A percentile compares a stretch with the other conserved stretches of the same genome.
These are phyloP conservation scores for Labia minor DNA, from an alignment of 2,888 invertebrate species.

Conservation along the genomic window DNA sequence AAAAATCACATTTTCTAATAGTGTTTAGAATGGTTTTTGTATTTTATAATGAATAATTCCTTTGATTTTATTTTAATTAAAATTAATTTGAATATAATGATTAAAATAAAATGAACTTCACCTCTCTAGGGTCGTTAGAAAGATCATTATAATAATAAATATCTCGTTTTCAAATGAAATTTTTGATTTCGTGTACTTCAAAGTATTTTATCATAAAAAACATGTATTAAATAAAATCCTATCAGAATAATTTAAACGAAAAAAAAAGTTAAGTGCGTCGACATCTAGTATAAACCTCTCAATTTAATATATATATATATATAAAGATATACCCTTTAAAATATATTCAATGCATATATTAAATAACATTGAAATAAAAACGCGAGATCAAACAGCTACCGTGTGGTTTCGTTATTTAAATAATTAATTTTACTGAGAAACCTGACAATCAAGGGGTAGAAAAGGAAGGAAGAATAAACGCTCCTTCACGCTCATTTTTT, in stretches of 20 bases:
- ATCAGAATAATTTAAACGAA: neutral
- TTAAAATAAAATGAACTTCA: no score
- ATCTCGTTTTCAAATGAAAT: neutral
- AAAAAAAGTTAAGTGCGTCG: neutral
- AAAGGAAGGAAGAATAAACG: neutral
- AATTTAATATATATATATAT: no score
- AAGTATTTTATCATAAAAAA: neutral
- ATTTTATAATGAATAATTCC: neutral
- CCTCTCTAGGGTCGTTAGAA: no score
- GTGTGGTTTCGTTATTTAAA: neutral
- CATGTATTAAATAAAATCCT: neutral
- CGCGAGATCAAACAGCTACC: neutral
- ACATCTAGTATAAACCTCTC: neutral
- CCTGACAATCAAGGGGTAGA: neutral
- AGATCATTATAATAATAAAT: neutral
- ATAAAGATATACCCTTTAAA: neutral
- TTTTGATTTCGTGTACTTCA: neutral
- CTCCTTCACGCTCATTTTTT: neutral
- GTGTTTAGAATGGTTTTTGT: neutral
- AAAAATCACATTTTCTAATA: no score
- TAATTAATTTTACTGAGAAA: neutral
- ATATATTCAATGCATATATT: neutral
- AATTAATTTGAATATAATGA: neutral
- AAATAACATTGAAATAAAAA: neutral
- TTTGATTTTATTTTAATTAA: neutral